A percentile compares a stretch with the other conserved stretches of the same genome.
Conservation (phyloP, 2,888 invertebrate genomes). For the Chalcosyrphus nemorum region DNA sequence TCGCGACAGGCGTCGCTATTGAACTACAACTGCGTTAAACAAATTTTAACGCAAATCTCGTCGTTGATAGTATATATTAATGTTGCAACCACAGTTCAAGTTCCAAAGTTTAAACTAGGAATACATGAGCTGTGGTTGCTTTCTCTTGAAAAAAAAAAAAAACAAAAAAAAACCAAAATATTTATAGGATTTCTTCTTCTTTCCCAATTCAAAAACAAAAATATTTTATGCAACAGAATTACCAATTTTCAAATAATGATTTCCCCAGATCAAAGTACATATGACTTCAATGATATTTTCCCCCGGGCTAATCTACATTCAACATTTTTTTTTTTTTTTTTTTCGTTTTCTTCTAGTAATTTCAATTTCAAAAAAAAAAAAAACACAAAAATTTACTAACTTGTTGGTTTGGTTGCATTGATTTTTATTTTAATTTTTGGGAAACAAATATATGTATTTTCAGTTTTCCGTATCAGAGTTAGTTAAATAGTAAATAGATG, state of each 20-base stretch:
- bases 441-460: conserved; percentile 68
- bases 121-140: conserved; percentile 61
- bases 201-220: conserved; percentile 59
- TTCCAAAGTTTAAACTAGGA: conserved; percentile 42
- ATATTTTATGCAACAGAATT: conserved; percentile 40
- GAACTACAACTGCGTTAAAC: conserved; percentile 55
- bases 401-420: conserved; percentile 36
- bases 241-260: neutral
- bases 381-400: conserved; percentile 36
- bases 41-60: too few species aligned
- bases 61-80: conserved; percentile 48
- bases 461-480: conserved; percentile 68
- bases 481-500: conserved; percentile 61
- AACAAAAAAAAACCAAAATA: conserved; percentile 52
- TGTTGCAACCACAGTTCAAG: conserved; percentile 53
- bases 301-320: conserved; percentile 24
- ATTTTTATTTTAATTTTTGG: conserved; percentile 63
- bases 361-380: too few species aligned
- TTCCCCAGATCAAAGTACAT: neutral
- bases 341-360: neutral
- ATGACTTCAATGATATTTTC: neutral
- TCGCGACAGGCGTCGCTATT: conserved; percentile 81
- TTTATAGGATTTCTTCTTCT: conserved; percentile 66
- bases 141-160: conserved; percentile 50
- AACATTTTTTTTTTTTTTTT: conserved; percentile 16